Base-by-base conservation (phyloP, 2,888 invertebrate species). In the Rhogogaster chlorosoma region DNA sequence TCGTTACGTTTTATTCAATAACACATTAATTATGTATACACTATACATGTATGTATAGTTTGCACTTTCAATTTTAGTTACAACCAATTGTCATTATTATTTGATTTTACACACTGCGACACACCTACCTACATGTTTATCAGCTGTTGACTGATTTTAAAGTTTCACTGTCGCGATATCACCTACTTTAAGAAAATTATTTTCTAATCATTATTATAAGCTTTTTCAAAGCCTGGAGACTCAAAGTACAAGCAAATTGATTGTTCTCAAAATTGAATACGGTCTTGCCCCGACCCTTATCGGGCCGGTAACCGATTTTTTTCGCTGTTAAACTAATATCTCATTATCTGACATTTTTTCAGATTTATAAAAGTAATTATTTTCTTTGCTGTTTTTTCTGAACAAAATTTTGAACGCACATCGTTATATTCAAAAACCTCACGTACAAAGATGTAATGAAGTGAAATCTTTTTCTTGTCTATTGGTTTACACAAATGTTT, bases 21-120 rank as follows among this genome's bases (percentile, higher is more conserved):
- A 73, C 42, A 73, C 42, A 42, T 42, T 42, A 26, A 73, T 42
- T 73, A 90, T 91, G 89, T 90, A 32, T 42, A 29, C 10, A 38
- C 42, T n/a, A 64, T 29, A 70, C 10, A 38, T 42, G 42, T 73
- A 89, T 91, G 89, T 91, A 90, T 91, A 91, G 90, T 91, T 91
- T 91, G 91, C 91, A 91, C 90, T 91, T 91, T 91, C 90, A 88
- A 90, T 89, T 73, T 42, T 90, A 90, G 89, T 91, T 91, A 91
- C 91, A 91, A 90, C 89, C 88, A 89, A 90, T 89, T 90, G 88
- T 67, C 18, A 67, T 67, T 18, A 15, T 32, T 18, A 67, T 32
- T 67, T 32, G 29, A 67, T 7, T 67, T 67, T 10, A 15, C 26
- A 18, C 32, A 26, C 26, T 26, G 10, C 22, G n/a, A 64, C 64